phyloP scores from a whole-genome alignment of 2,888 invertebrate genomes.

The Drosophila seclusa region DNA sequence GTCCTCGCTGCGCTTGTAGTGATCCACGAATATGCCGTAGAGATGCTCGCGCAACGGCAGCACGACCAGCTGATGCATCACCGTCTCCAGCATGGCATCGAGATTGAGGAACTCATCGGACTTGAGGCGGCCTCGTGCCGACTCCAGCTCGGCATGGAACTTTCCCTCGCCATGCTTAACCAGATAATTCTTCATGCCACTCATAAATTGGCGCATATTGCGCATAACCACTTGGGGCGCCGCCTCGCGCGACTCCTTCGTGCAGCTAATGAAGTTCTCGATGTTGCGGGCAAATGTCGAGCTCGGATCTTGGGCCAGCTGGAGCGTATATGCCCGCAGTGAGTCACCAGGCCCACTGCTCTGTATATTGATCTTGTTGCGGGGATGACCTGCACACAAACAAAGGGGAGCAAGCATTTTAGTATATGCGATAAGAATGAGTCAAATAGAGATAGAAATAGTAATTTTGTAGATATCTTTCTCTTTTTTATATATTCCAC shows the following conservation, averaged over 20 bases:
- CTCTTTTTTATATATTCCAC: no score
- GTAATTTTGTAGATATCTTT: neutral
- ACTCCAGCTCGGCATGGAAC: constrained; percentile 95
- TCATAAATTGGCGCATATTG: constrained; percentile 98
- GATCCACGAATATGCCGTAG: constrained; percentile 93
- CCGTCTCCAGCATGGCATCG: constrained; percentile 97
- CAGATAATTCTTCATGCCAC: constrained; percentile 98
- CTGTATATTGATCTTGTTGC: constrained; percentile 85
- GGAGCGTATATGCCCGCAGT: constrained; percentile 91
- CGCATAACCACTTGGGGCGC: constrained; percentile 95
- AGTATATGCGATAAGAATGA: neutral
- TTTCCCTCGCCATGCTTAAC: constrained; percentile 97
- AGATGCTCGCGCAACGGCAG: constrained; percentile 93
- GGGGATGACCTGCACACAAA: constrained; percentile 89
- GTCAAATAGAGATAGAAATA: neutral
- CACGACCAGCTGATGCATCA: constrained; percentile 96
- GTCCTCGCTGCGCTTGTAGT: constrained; percentile 91
- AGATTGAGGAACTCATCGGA: constrained; percentile 97
- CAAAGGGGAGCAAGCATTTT: neutral
- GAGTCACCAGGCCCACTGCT: constrained; percentile 89
- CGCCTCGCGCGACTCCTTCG: constrained; percentile 94
- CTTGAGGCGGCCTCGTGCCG: constrained; percentile 88
- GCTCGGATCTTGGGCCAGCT: constrained; percentile 92
- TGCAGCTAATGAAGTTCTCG: constrained; percentile 96
- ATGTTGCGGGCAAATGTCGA: constrained; percentile 97